Conservation (phyloP, 2,888 invertebrate species). For the Pyrocoelia pectoralis region DNA sequence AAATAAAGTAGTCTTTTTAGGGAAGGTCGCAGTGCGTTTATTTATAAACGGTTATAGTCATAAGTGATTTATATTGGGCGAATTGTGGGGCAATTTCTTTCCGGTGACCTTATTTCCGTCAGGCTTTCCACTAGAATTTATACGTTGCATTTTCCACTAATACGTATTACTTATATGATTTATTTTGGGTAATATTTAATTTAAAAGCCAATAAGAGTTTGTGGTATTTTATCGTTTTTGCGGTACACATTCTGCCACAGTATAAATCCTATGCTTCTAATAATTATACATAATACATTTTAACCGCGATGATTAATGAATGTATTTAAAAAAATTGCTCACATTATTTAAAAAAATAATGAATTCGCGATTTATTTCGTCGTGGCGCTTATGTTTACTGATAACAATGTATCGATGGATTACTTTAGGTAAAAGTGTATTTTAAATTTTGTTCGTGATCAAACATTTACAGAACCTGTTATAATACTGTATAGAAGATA, state of each 20-base stretch:
- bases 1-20: neutral
- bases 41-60: neutral
- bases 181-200: slow-evolving; percentile 10
- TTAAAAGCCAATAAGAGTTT: neutral
- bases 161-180: slow-evolving; percentile 5
- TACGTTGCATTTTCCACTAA: slow-evolving; percentile 3
- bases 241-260: neutral
- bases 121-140: neutral
- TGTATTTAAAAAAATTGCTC: neutral
- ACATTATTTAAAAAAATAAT: neutral
- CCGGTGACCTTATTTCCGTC: slow-evolving; percentile 9
- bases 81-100: slow-evolving; percentile 1
- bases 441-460: neutral
- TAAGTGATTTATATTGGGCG: neutral
- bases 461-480: neutral
- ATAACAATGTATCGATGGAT: neutral
- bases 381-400: neutral
- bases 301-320: neutral
- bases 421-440: neutral
- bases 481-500: neutral
- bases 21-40: neutral
- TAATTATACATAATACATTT: neutral
- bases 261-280: neutral
- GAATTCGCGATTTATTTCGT: neutral
- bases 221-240: neutral